A percentile compares a stretch with the other conserved stretches of the same genome.
These are phyloP conservation scores for Dasysyrphus albostriatus DNA, from an alignment of 2,888 invertebrate species.

Conservation along the genomic window DNA sequence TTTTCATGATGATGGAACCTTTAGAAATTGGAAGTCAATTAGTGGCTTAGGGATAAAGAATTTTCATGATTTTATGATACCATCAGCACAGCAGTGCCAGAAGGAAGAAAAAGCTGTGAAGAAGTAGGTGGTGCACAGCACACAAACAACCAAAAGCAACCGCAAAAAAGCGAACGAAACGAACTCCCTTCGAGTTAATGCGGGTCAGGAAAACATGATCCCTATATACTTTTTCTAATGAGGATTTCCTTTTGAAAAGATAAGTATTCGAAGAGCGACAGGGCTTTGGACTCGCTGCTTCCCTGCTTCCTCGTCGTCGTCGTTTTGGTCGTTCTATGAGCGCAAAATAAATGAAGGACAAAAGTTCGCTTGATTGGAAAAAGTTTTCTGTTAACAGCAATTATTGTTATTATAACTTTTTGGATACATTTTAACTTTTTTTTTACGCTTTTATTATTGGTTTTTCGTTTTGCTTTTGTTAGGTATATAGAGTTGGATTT, in stretches of 20 bases:
- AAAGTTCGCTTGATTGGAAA: conserved; percentile 73
- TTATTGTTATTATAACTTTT: conserved; percentile 70
- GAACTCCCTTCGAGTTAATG: conserved; percentile 61
- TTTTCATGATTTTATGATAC: conserved; percentile 72
- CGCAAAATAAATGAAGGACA: conserved; percentile 37
- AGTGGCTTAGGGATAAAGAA: conserved; percentile 70
- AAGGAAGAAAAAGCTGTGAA: not conserved
- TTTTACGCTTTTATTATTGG: conserved; percentile 20
- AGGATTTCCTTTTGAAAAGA: conserved; percentile 57
- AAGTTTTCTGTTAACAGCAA: conserved; percentile 75
- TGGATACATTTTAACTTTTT: conserved; percentile 64
- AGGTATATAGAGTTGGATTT: not conserved
- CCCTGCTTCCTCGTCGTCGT: not conserved
- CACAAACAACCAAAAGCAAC: conserved; percentile 4
- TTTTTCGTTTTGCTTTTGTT: conserved; percentile 27
- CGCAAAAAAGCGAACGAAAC: not conserved
- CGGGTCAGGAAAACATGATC: conserved; percentile 75
- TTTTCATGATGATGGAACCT: conserved; percentile 23
- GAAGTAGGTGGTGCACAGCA: not conserved
- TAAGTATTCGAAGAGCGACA: conserved; percentile 27
- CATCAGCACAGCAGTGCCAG: conserved; percentile 22
- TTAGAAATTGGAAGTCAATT: conserved; percentile 74
- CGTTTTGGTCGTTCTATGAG: no score
- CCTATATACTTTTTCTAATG: conserved; percentile 66
- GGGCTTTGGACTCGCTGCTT: not conserved